Base-by-base conservation (phyloP, 92 coral and sea anemone species). In the Phymanthus crucifer region DNA sequence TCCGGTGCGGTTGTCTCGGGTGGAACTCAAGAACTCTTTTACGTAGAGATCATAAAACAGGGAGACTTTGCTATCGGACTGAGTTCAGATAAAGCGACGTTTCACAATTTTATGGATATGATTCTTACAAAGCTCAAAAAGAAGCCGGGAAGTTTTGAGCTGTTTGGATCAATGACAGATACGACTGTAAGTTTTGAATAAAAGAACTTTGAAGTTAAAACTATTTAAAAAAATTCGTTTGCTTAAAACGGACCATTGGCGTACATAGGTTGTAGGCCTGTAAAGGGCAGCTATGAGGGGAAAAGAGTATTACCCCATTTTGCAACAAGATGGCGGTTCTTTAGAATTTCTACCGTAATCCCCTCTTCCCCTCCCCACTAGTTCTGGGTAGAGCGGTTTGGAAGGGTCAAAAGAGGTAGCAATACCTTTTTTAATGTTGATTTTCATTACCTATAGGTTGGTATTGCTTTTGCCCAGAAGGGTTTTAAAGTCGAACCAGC, bases 401-500 rank as follows among this genome's bases (percentile, higher is more conserved):
- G n/a, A n/a, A n/a, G n/a, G n/a, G n/a, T n/a, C n/a, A n/a, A n/a
- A n/a, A n/a, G n/a, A n/a, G n/a, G n/a, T n/a, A n/a, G n/a, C n/a
- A 69, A 24, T 33, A 70, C 32, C 14, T 37, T 18, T 21, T 0
- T 31, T 46, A 54, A 10, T 43, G 31, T 8, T 0, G 19, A 11
- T 38, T 45, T 78, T 66, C 57, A 3, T 43, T 0, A 21, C 12
- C n/a, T 47, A 33, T 19, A 82, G 80, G 27, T 82, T 32, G 85
- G 80, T n/a, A 58, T 82, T 32, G 86, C 80, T 32, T 82, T 54
- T 47, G 61, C 80, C 7, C 86, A 70, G n/a, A 23, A 48, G 18
- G 71, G 34, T n/a, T 82, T 82, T 35, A 64, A 34, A 27, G 56
- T 40, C 9, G 78, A 74, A 17, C 66, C 71, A 17, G 80, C 57